These are phyloP conservation scores for Scaptomyza hsui DNA, from an alignment of 1,140 invertebrate genomes.

Conservation along the genomic window DNA sequence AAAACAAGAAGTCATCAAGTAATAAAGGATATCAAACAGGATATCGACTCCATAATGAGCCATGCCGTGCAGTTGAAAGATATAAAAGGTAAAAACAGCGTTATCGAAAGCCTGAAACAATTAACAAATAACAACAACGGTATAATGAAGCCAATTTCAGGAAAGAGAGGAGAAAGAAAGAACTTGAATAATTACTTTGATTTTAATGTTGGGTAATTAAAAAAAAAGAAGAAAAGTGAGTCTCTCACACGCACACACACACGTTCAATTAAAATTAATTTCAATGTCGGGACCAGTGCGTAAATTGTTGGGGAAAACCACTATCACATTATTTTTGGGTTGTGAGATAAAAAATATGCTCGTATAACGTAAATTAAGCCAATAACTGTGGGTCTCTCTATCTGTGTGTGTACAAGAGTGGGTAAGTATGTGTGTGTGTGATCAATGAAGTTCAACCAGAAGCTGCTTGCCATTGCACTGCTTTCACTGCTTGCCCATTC, in stretches of 20 bases:
- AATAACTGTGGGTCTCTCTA: slow-evolving; percentile 55
- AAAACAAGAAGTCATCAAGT: slow-evolving; percentile 66
- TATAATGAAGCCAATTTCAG: slow-evolving; percentile 74
- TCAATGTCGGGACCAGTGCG: slow-evolving; percentile 71
- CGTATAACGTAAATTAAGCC: slow-evolving; percentile 77
- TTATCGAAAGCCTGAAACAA: slow-evolving; percentile 70
- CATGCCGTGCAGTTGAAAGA: slow-evolving; percentile 15
- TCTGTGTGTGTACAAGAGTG: slow-evolving; percentile 10
- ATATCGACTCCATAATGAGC: slow-evolving; percentile 68
- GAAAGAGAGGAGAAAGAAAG: neutral
- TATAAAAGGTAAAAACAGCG: slow-evolving; percentile 40
- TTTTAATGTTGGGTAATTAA: slow-evolving; percentile 58
- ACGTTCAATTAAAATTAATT: slow-evolving; percentile 74
- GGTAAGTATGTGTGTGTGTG: slow-evolving; percentile 36
- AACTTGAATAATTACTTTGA: slow-evolving; percentile 80
- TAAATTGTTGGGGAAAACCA: slow-evolving; percentile 78
- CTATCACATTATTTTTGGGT: slow-evolving; percentile 78
- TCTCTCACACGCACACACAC: slow-evolving; percentile 11
- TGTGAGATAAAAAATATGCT: slow-evolving; percentile 54
- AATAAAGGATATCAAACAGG: slow-evolving; percentile 73
- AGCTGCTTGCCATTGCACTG: slow-evolving; percentile 21
- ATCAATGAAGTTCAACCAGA: slow-evolving; percentile 59
- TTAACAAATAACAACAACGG: slow-evolving; percentile 69
- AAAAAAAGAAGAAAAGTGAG: neutral
- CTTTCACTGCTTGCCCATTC: neutral